Base-by-base conservation (phyloP, 2,113 vertebrate species). In the Semnornis frantzii region DNA sequence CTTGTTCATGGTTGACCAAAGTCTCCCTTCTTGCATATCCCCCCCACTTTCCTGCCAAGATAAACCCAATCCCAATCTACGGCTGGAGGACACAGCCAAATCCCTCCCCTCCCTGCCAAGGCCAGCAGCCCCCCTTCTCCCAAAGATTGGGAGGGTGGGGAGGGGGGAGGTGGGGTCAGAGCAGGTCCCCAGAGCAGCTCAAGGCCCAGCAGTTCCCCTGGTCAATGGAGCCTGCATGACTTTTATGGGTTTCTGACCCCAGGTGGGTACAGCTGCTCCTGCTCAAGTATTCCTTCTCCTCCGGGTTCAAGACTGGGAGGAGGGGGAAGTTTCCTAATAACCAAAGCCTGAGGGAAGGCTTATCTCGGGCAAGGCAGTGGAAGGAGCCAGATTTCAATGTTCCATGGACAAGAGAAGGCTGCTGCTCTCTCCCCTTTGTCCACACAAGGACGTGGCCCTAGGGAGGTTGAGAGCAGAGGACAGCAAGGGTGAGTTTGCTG, bases 181-280 rank as follows among this genome's bases (percentile, higher is more conserved):
- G 81, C 74, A 89, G 64, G 92, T 88, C 65, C 82, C 27, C 10
- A 7, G 77, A 58, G 66, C 76, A 91, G 60, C 77, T 69, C 3
- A 1, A 80, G 81, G 72, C 55, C 79, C 85, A 79, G 62, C 54
- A 90, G 66, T 82, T 92, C 82, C 91, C 82, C 76, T 97, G 95
- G 76, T 94, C 90, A 95, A 69, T 90, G 93, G 77, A 88, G 93
- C 95, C 95, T 93, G 94, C 95, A 96, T 82, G 44, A 24, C 34
- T 84, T 94, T 97, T 95, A 97, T 94, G 87, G 39, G 48, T 97
- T 94, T 94, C 85, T 96, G 69, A 94, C 91, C 85, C 54, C 82
- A 33, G 96, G 90, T 91, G 82, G 65, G 72, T 82, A 54, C 87
- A 92, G 82, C 78, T 86, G 74, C 84, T 85, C 59, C 86, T 77